phyloP scores from a whole-genome alignment of 2,888 invertebrate species.

The Drosophila hawaiiensis region DNA sequence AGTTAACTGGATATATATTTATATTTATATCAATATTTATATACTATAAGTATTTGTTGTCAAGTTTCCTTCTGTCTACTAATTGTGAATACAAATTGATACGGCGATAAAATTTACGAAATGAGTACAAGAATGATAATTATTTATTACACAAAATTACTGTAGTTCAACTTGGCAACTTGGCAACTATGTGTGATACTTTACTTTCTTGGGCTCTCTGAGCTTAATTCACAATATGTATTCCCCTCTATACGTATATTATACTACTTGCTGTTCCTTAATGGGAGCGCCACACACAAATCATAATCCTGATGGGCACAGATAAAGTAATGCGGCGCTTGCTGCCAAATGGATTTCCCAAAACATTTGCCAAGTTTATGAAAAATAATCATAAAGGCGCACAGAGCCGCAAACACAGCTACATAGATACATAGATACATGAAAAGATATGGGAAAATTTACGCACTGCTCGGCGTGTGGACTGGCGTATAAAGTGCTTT shows the following conservation, averaged over 20 bases:
- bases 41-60: neutral
- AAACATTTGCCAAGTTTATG: conserved; percentile 82
- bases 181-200: conserved; percentile 42
- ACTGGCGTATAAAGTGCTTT: conserved; percentile 79
- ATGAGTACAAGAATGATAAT: conserved; percentile 2
- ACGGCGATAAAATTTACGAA: neutral
- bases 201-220: conserved; percentile 30
- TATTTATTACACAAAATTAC: conserved; percentile 17
- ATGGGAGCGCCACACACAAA: conserved; percentile 62
- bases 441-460: conserved; percentile 48
- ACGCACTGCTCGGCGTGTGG: conserved; percentile 65
- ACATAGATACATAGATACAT: conserved; percentile 9
- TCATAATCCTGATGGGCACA: conserved; percentile 68
- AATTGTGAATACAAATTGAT: neutral
- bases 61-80: neutral
- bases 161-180: conserved; percentile 15
- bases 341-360: conserved; percentile 81
- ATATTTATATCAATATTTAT: neutral
- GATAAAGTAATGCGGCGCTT: conserved; percentile 79
- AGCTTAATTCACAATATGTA: conserved; percentile 44
- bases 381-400: conserved; percentile 74
- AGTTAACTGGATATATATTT: neutral
- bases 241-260: conserved; percentile 22
- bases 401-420: conserved; percentile 18
- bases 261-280: conserved; percentile 19